Evolutionary conservation across 2,797 vertebrate species (phyloP).

Genomic region (Sebastes hubbsi): DNA sequence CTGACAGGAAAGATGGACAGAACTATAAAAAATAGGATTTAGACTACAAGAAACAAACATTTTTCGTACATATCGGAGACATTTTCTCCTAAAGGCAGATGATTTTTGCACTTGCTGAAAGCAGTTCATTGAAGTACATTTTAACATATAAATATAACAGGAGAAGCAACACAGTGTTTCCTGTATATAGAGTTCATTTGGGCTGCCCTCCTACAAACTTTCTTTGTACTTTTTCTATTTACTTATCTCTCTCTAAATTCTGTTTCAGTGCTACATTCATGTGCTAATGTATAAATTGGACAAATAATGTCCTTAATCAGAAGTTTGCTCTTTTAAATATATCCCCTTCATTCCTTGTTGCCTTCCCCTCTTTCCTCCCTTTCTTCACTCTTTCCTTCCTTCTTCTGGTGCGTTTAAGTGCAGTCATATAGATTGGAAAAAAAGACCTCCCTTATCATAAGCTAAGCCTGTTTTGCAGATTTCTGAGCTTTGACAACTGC

Average conservation of each 20-base stretch:
- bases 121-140: neutral
- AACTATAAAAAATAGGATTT: neutral
- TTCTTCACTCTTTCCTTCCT: neutral
- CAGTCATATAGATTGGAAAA: neutral
- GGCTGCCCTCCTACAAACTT: neutral
- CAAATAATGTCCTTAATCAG: neutral
- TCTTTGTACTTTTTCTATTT: conserved; percentile 20
- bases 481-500: neutral
- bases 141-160: neutral
- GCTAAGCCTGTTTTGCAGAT: neutral
- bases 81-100: too few relatives aligned
- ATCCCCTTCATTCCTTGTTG: neutral
- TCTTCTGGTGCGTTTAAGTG: neutral
- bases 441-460: neutral
- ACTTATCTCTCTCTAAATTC: conserved; percentile 9
- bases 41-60: neutral
- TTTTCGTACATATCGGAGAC: neutral
- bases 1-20: neutral
- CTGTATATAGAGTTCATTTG: neutral
- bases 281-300: neutral
- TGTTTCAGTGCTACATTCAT: conserved; percentile 9
- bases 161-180: neutral
- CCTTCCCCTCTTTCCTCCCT: neutral
- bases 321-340: neutral
- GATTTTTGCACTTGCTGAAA: neutral